phyloP scores from a whole-genome alignment of 1,140 invertebrate genomes.

The Arctopsyche grandis region DNA sequence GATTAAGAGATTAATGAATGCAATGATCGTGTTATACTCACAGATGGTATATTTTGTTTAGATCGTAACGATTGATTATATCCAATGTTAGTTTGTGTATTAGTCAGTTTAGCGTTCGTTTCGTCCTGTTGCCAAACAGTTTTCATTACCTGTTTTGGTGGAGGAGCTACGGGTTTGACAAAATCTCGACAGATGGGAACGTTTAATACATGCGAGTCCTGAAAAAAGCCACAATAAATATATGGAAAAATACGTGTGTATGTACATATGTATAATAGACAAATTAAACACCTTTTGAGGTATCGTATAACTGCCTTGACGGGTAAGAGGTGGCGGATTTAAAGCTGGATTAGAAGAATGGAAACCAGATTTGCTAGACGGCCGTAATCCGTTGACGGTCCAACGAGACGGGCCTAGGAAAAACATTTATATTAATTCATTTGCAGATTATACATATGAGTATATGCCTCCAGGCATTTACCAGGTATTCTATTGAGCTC shows the following conservation, averaged over 20 bases:
- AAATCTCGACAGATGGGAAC: constrained; percentile 41
- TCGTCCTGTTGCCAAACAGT: background rate
- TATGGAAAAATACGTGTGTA: background rate
- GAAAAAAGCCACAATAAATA: constrained; percentile 2
- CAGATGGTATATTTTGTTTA: constrained; percentile 46
- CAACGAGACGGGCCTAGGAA: constrained; percentile 39
- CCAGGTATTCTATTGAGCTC: constrained; percentile 65
- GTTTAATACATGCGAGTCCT: background rate
- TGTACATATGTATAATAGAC: no score
- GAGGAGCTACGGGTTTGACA: constrained; percentile 17
- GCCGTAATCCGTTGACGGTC: constrained; percentile 48
- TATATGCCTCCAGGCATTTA: no score
- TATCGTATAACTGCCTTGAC: constrained; percentile 51
- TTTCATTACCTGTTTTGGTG: constrained; percentile 29
- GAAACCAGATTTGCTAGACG: constrained; percentile 59
- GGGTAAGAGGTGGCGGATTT: constrained; percentile 57
- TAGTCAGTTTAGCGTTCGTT: constrained; percentile 18
- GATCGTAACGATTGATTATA: constrained; percentile 46
- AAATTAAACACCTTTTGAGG: constrained; percentile 39
- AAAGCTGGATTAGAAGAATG: constrained; percentile 65
- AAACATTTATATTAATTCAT: background rate
- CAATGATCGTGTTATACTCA: constrained; percentile 31
- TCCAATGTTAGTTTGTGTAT: constrained; percentile 30
- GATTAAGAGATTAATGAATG: no score
- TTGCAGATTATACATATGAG: constrained; percentile 13